A percentile compares a stretch with the other conserved stretches of the same genome.
Evolutionary conservation across 2,113 vertebrate genomes (phyloP).

Genomic region (Protobothrops mucrosquamatus): DNA sequence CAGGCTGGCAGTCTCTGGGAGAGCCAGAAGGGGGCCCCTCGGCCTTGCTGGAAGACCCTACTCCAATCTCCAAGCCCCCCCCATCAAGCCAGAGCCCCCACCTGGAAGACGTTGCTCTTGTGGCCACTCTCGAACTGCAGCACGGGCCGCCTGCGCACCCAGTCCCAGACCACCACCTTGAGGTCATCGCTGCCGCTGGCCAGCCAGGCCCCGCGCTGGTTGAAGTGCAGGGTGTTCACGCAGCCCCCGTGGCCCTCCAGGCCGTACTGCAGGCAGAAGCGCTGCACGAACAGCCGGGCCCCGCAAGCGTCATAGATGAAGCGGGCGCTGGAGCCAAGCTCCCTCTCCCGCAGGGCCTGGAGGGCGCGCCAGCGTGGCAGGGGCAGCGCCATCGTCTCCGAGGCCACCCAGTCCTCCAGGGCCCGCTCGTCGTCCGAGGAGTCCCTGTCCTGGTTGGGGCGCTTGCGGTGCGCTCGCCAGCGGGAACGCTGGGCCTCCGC

Average conservation of each 20-base stretch:
- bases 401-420: conserved; percentile 88
- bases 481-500: conserved; percentile 63
- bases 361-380: conserved; percentile 81
- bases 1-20: background rate
- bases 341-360: conserved; percentile 80
- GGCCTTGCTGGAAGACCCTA: background rate
- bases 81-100: conserved; percentile 38
- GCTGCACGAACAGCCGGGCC: conserved; percentile 86
- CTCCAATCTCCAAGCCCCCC: no score
- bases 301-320: conserved; percentile 88
- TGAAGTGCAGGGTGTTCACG: conserved; percentile 98
- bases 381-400: conserved; percentile 80
- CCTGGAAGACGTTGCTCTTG: conserved; percentile 98
- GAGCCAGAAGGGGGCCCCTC: background rate
- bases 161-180: conserved; percentile 94
- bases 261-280: conserved; percentile 86
- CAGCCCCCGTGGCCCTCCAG: conserved; percentile 91
- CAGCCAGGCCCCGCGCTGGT: conserved; percentile 89
- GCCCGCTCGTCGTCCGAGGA: conserved; percentile 80
- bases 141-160: conserved; percentile 81
- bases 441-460: conserved; percentile 70
- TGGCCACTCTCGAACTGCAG: conserved; percentile 95
- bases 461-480: conserved; percentile 63
- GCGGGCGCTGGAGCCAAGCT: conserved; percentile 80
- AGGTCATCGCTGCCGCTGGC: conserved; percentile 95